These are phyloP conservation scores for Drosophila stalkeri DNA, from an alignment of 2,888 invertebrate genomes.

Conservation along the genomic window DNA sequence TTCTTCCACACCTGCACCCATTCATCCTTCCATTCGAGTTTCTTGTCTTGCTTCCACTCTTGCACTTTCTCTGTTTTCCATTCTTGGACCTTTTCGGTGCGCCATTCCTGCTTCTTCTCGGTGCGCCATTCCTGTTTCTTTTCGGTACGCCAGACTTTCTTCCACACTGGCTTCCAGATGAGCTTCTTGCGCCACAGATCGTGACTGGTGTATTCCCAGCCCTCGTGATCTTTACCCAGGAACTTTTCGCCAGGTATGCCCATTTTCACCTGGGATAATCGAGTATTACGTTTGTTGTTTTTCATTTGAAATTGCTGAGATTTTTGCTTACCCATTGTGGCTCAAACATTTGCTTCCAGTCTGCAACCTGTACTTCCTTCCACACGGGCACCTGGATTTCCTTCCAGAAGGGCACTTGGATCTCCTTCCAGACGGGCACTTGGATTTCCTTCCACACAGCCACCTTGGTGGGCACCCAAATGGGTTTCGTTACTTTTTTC, in stretches of 20 bases:
- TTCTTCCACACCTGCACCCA: slow-evolving; percentile 90
- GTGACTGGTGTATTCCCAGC: slow-evolving; percentile 93
- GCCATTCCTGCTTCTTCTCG: slow-evolving; percentile 89
- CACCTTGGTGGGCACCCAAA: slow-evolving; percentile 87
- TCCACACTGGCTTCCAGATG: slow-evolving; percentile 88
- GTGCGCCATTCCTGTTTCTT: slow-evolving; percentile 91
- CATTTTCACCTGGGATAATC: slow-evolving; percentile 84
- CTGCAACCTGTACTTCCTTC: slow-evolving; percentile 86
- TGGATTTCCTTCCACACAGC: slow-evolving; percentile 89
- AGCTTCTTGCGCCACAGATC: slow-evolving; percentile 94
- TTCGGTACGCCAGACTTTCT: slow-evolving; percentile 92
- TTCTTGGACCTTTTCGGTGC: slow-evolving; percentile 87
- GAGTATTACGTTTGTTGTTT: not conserved
- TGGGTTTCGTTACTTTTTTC: slow-evolving; percentile 86
- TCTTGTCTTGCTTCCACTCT: slow-evolving; percentile 92
- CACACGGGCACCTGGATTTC: slow-evolving; percentile 90
- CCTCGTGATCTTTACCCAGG: slow-evolving; percentile 92
- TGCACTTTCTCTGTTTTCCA: slow-evolving; percentile 93
- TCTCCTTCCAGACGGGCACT: slow-evolving; percentile 86
- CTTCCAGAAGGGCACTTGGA: slow-evolving; percentile 86
- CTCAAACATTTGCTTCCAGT: slow-evolving; percentile 87
- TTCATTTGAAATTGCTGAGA: not conserved
- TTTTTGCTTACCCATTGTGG: slow-evolving; percentile 86
- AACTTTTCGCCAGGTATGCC: slow-evolving; percentile 93
- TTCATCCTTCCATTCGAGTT: slow-evolving; percentile 88